phyloP scores from a whole-genome alignment of 2,888 invertebrate genomes.

The Molorchus minor region DNA sequence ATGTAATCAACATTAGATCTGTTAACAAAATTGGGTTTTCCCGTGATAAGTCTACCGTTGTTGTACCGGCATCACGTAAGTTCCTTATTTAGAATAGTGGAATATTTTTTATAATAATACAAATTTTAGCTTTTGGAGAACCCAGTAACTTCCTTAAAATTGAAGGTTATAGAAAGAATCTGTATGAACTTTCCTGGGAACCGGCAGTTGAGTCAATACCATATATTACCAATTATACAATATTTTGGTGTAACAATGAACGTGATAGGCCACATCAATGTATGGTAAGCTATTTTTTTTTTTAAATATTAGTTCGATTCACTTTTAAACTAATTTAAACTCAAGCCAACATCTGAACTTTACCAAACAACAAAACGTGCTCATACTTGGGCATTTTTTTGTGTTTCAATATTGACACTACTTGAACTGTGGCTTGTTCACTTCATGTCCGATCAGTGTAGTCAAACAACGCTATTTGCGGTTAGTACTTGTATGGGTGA shows the following conservation, averaged over 20 bases:
- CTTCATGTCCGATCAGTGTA: too few species aligned
- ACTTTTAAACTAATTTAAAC: too few species aligned
- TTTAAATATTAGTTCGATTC: not conserved
- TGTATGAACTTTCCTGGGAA: constrained; percentile 80
- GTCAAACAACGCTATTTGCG: too few species aligned
- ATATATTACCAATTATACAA: constrained; percentile 73
- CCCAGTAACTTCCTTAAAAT: constrained; percentile 66
- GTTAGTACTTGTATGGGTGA: too few species aligned
- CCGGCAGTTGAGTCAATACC: constrained; percentile 49
- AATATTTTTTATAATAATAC: too few species aligned
- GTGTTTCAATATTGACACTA: too few species aligned
- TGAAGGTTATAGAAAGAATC: constrained; percentile 70
- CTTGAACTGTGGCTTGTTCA: too few species aligned
- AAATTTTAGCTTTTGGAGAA: constrained; percentile 42
- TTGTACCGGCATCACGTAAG: constrained; percentile 65
- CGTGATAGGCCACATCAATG: constrained; percentile 58
- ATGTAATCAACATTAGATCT: constrained; percentile 69
- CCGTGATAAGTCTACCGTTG: constrained; percentile 66
- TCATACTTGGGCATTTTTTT: too few species aligned
- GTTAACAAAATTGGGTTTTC: constrained; percentile 71
- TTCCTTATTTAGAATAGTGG: constrained; percentile 21
- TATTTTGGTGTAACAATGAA: constrained; percentile 73
- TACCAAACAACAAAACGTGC: too few species aligned
- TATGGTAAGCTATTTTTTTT: constrained; percentile 53
- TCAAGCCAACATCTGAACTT: too few species aligned